Conservation (phyloP, 2,888 invertebrate species). For the Cheilosia soror region DNA sequence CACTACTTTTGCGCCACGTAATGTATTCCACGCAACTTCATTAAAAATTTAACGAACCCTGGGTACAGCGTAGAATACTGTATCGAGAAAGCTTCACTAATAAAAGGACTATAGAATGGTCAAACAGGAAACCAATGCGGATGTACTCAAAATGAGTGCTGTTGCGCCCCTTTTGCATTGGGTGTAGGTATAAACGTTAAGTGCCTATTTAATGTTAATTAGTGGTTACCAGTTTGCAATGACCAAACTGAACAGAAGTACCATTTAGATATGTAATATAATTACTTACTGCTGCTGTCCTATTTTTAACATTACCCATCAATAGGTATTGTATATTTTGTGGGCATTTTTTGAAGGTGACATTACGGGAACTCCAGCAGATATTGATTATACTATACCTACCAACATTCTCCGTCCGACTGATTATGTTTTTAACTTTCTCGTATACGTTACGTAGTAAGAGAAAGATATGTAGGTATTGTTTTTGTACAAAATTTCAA, state of each 20-base stretch:
- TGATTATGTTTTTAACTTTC: too few relatives aligned
- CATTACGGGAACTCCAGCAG: too few relatives aligned
- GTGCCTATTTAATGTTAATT: conserved; percentile 74
- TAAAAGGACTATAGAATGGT: conserved; percentile 5
- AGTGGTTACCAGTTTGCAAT: conserved; percentile 66
- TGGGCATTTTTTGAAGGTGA: too few relatives aligned
- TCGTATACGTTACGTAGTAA: too few relatives aligned
- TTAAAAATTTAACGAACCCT: conserved; percentile 62
- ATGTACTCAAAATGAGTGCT: conserved; percentile 47
- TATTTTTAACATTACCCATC: too few relatives aligned
- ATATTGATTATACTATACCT: too few relatives aligned
- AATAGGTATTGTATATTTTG: too few relatives aligned
- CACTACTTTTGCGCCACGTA: conserved; percentile 18
- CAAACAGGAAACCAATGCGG: conserved; percentile 60
- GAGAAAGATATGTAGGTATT: too few relatives aligned
- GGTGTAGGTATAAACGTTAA: conserved; percentile 40
- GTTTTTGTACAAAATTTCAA: too few relatives aligned
- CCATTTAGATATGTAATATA: conserved; percentile 68
- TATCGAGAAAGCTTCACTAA: not conserved
- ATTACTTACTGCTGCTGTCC: conserved; percentile 29
- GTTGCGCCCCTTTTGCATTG: conserved; percentile 36
- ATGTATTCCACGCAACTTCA: conserved; percentile 24
- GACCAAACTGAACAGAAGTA: conserved; percentile 30
- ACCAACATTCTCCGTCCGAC: too few relatives aligned
- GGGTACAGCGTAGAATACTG: conserved; percentile 16